Percentiles rank a stretch among this genome's conserved stretches.
phyloP scores from a whole-genome alignment of 2,113 vertebrate genomes.

The Falco punctatus region DNA sequence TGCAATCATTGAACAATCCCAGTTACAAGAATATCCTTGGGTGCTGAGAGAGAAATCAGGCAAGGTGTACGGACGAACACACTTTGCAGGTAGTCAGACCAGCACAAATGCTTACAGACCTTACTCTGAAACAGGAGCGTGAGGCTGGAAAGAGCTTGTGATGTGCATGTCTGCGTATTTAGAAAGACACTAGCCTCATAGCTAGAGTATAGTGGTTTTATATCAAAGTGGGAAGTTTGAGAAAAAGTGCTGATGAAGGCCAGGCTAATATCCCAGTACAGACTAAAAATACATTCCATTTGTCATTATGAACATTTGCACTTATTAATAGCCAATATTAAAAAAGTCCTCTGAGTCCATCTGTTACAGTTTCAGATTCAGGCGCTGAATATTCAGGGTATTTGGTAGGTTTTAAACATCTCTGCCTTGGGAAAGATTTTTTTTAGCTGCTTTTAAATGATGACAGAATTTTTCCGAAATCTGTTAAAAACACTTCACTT shows the following conservation, averaged over 20 bases:
- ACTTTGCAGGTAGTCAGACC: neutral
- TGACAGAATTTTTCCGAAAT: neutral
- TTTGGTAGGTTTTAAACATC: neutral
- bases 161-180: neutral
- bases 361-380: slow-evolving; percentile 18
- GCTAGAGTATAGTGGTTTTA: neutral
- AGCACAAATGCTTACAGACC: neutral
- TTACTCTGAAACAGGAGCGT: neutral
- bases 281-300: slow-evolving; percentile 48
- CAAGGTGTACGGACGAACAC: neutral
- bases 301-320: slow-evolving; percentile 30
- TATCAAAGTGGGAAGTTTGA: neutral
- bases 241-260: slow-evolving; percentile 24
- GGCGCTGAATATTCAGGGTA: neutral
- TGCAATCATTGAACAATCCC: neutral
- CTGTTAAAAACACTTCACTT: neutral
- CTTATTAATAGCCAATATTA: slow-evolving; percentile 47
- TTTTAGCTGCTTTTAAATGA: neutral
- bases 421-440: neutral
- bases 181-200: neutral
- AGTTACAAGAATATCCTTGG: neutral
- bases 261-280: neutral
- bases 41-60: neutral
- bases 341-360: neutral
- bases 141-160: neutral